Conservation (phyloP, 2,113 vertebrate species). For the Pholis gunnellus region DNA sequence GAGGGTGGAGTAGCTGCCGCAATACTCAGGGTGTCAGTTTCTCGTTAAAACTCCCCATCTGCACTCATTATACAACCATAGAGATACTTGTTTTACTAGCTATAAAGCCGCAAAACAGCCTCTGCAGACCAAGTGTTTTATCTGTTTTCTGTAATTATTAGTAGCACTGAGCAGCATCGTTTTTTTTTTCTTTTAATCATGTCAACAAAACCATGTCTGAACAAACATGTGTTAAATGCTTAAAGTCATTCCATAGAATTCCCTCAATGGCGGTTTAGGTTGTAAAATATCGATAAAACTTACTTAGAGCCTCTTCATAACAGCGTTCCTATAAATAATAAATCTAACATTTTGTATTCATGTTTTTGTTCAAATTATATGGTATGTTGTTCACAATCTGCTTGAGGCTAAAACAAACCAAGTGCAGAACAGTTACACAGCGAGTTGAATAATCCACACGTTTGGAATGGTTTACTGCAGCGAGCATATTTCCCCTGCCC, state of each 20-base stretch:
- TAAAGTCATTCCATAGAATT: background rate
- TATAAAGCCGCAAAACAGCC: constrained; percentile 57
- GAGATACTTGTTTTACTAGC: constrained; percentile 49
- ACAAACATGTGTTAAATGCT: constrained; percentile 27
- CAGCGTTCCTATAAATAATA: constrained; percentile 44
- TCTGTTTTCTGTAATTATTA: constrained; percentile 44
- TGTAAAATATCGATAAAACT: constrained; percentile 1
- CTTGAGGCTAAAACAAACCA: constrained; percentile 54
- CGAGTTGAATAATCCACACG: constrained; percentile 21
- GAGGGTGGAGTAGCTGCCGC: constrained; percentile 68
- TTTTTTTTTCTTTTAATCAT: constrained; percentile 24
- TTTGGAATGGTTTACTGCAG: constrained; percentile 38
- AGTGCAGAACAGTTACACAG: constrained; percentile 31
- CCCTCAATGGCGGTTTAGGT: constrained; percentile 3
- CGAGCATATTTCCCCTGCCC: constrained; percentile 30
- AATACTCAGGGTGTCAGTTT: constrained; percentile 62
- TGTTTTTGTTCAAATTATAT: constrained; percentile 18
- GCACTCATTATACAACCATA: constrained; percentile 66
- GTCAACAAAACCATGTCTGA: constrained; percentile 38
- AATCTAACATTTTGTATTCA: constrained; percentile 37
- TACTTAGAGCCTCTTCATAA: background rate
- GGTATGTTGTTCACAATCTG: constrained; percentile 41
- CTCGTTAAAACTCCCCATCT: constrained; percentile 72
- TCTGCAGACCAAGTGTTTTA: constrained; percentile 32
- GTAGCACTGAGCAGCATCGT: background rate